A percentile compares a stretch with the other conserved stretches of the same genome.
Evolutionary conservation across 1,140 invertebrate genomes (phyloP).

Genomic region (Papilio machaon): DNA sequence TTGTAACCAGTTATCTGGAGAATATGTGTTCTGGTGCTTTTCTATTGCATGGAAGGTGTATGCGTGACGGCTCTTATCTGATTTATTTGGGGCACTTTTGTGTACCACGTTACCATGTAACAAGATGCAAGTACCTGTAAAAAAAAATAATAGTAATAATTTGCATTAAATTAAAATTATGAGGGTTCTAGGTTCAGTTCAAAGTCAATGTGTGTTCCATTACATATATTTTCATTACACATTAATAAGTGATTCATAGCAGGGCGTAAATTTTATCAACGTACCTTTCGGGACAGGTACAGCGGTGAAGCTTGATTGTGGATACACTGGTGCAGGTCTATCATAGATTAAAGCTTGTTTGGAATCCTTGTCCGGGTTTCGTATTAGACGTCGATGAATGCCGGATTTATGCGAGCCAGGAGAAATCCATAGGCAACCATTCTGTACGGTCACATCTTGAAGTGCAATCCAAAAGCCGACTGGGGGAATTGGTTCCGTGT

Average conservation of each 20-base stretch:
- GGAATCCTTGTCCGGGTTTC: constrained; percentile 85
- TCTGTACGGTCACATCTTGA: constrained; percentile 95
- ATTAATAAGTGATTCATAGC: no score
- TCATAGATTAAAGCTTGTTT: constrained; percentile 86
- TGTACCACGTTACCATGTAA: constrained; percentile 97
- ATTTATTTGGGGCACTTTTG: constrained; percentile 93
- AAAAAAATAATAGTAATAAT: constrained; percentile 40
- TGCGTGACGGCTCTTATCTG: constrained; percentile 91
- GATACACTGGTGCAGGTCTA: constrained; percentile 86
- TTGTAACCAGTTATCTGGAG: constrained; percentile 94
- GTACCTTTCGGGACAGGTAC: constrained; percentile 84
- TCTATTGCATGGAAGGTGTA: constrained; percentile 98
- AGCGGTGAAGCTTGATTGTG: constrained; percentile 89
- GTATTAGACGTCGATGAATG: constrained; percentile 87
- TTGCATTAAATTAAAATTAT: neutral
- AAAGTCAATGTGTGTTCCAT: neutral
- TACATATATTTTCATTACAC: no score
- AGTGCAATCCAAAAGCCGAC: constrained; percentile 97
- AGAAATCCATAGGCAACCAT: constrained; percentile 97
- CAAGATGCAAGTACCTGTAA: constrained; percentile 91
- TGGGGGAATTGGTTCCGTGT: constrained; percentile 88
- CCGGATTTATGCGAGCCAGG: constrained; percentile 94
- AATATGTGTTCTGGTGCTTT: constrained; percentile 88
- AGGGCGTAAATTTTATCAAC: neutral
- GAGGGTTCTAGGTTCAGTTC: neutral